Conservation (phyloP, 2,113 vertebrate genomes). For the Ginglymostoma cirratum region DNA sequence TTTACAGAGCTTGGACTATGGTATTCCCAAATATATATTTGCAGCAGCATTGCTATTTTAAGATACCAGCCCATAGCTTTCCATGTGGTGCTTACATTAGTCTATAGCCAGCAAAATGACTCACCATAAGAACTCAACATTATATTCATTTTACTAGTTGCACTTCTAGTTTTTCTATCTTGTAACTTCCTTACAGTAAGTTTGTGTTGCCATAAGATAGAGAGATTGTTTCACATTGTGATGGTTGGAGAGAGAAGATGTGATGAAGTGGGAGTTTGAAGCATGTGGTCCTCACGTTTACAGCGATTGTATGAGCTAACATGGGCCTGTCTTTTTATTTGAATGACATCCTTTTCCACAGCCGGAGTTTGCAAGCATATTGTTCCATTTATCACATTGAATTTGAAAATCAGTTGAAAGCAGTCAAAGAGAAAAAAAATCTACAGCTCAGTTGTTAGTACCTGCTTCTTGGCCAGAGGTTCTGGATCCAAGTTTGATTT, state of each 20-base stretch:
- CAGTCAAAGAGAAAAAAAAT: not conserved
- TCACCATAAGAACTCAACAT: not conserved
- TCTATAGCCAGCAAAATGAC: not conserved
- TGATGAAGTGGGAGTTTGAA: not conserved
- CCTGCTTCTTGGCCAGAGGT: too few relatives aligned
- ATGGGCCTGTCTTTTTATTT: not conserved
- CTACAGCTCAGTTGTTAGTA: too few relatives aligned
- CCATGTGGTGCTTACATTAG: constrained; percentile 2
- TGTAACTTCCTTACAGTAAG: not conserved
- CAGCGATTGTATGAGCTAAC: not conserved
- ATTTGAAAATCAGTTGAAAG: not conserved
- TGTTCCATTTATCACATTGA: not conserved
- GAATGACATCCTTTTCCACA: not conserved
- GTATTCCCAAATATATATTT: not conserved
- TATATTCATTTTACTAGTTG: not conserved
- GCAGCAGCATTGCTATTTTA: not conserved
- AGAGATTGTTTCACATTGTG: not conserved
- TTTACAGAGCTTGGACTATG: not conserved
- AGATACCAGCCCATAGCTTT: not conserved
- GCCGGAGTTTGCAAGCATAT: not conserved
- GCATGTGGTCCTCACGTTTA: not conserved
- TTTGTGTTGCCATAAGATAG: not conserved
- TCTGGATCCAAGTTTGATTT: too few relatives aligned
- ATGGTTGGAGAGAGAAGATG: not conserved
- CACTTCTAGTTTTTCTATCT: not conserved